A percentile compares a stretch with the other conserved stretches of the same genome.
These are phyloP conservation scores for Folsomia candida DNA, from an alignment of 2,888 invertebrate genomes.

Conservation along the genomic window DNA sequence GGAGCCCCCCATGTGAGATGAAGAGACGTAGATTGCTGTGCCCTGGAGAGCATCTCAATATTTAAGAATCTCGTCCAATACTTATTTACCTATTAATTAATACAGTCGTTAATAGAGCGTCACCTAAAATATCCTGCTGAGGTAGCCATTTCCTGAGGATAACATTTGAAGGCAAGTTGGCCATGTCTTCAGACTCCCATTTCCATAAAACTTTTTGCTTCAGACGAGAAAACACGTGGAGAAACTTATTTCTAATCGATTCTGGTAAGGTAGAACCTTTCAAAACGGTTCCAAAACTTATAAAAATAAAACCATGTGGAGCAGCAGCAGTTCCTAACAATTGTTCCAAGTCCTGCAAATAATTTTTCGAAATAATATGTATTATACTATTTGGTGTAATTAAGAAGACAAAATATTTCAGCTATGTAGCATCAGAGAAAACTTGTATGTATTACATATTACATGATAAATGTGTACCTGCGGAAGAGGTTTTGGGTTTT, in stretches of 20 bases:
- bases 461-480: too few species aligned
- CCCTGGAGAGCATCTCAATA: slow-evolving; percentile 53
- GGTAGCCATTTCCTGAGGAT: slow-evolving; percentile 57
- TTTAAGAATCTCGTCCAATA: neutral
- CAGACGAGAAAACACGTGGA: slow-evolving; percentile 70
- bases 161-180: slow-evolving; percentile 19
- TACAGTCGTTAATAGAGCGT: neutral
- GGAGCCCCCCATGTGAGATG: slow-evolving; percentile 67
- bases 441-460: too few species aligned
- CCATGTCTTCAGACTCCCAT: slow-evolving; percentile 53
- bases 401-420: too few species aligned
- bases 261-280: slow-evolving; percentile 77
- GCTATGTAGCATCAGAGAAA: too few species aligned
- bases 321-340: too few species aligned
- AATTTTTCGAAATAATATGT: slow-evolving; percentile 18
- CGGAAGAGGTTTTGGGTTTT: slow-evolving; percentile 43
- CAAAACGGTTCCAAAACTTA: slow-evolving; percentile 83
- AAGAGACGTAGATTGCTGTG: slow-evolving; percentile 62
- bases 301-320: slow-evolving; percentile 71
- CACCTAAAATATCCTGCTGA: slow-evolving; percentile 72
- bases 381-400: too few species aligned
- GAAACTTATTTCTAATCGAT: slow-evolving; percentile 65
- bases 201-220: slow-evolving; percentile 84
- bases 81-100: neutral
- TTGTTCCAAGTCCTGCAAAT: slow-evolving; percentile 35